A percentile compares a stretch with the other conserved stretches of the same genome.
Conservation (phyloP, 1,140 invertebrate species). For the Batillaria attramentaria region DNA sequence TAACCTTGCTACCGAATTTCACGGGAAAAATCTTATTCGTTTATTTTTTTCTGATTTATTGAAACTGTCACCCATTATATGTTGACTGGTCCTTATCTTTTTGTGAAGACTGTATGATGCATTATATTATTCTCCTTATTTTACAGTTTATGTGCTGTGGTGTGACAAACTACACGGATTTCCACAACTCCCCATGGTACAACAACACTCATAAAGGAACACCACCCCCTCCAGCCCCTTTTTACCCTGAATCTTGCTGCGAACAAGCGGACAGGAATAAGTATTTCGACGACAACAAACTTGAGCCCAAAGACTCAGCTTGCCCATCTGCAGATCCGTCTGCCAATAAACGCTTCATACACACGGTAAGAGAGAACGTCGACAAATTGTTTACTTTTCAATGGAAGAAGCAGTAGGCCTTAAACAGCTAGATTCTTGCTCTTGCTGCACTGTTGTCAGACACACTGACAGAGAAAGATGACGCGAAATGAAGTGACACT, state of each 20-base stretch:
- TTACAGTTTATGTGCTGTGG: slow-evolving; percentile 47
- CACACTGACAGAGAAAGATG: too few relatives aligned
- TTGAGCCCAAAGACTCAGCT: background rate
- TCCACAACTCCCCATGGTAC: background rate
- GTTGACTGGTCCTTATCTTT: too few relatives aligned
- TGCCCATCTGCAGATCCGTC: background rate
- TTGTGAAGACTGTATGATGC: too few relatives aligned
- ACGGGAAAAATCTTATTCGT: too few relatives aligned
- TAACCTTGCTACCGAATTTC: too few relatives aligned
- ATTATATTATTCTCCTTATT: background rate
- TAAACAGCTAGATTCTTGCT: background rate
- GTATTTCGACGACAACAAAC: background rate
- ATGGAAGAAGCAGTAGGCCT: background rate
- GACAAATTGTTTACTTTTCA: background rate
- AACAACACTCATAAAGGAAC: background rate
- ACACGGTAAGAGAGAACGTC: too few relatives aligned
- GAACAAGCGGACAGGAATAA: background rate
- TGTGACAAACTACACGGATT: slow-evolving; percentile 31
- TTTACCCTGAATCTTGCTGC: slow-evolving; percentile 1
- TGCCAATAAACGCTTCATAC: background rate
- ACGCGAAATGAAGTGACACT: too few relatives aligned
- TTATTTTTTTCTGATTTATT: too few relatives aligned
- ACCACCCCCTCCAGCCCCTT: too few relatives aligned
- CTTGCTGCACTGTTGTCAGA: too few relatives aligned
- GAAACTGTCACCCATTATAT: too few relatives aligned